Base-by-base conservation (phyloP, 2,113 vertebrate genomes). In the Tyrannus savana region DNA sequence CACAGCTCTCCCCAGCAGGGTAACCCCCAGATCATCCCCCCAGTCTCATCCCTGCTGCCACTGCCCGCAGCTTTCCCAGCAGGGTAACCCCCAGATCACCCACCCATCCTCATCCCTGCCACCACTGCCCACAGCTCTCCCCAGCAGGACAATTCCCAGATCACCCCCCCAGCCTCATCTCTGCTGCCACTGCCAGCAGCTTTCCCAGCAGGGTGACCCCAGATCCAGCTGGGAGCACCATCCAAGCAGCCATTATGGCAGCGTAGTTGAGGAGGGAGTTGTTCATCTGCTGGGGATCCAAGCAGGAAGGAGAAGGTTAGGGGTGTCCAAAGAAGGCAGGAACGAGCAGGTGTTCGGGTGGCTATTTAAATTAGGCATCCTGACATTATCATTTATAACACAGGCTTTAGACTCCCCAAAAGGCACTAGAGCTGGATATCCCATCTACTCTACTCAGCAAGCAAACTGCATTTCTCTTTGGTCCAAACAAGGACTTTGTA, bases 311-410 rank as follows among this genome's bases (percentile, higher is more conserved):
- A 64, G 59, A 62, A 94, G 94, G 96, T 93, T 67, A 90, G 68
- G 79, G 89, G 83, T 81, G 79, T 66, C 95, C 68, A 50, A 86
- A 89, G 64, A 69, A 49, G 72, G 92, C 76, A 83, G 88, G 68
- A 58, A 95, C 12, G 42, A 92, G 85, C 95, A 95, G 96, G 88
- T 97, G 95, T 80, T 83, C 95, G 83, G 88, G 90, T 95, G 93
- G 92, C 94, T 92, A 84, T 86, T 92, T 74, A 95, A 95, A 96
- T 93, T 33, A 88, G 67, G 75, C 42, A 67, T 74, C 62, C 68
- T 90, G 83, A 90, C 95, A 92, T 42, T 63, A 39, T 63, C 25
- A 77, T 93, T 92, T 89, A 62, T 93, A 93, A 92, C 3, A 0
- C 30, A 87, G 41, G 67, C 85, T 91, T 83, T 42, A 66, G 60